Conservation (phyloP, 2,113 vertebrate genomes). For the Nyctibius bracteatus region DNA sequence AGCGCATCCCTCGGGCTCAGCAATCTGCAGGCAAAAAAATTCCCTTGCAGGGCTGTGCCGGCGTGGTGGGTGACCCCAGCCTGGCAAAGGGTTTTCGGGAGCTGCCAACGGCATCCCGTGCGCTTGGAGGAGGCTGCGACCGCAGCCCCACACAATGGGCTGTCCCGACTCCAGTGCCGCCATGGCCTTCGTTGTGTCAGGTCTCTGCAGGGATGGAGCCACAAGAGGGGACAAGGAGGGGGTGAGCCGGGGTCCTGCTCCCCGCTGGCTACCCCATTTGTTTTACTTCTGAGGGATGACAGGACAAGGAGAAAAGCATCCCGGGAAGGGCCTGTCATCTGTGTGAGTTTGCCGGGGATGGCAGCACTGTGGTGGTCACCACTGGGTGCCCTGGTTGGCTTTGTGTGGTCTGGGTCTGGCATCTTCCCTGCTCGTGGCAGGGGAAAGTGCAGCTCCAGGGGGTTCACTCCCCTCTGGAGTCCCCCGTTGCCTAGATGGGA, state of each 20-base stretch:
- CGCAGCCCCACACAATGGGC: neutral
- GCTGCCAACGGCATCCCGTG: neutral
- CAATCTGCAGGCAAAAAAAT: neutral
- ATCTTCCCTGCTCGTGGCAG: accelerated
- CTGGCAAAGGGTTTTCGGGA: neutral
- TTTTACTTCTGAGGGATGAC: neutral
- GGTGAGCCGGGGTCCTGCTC: neutral
- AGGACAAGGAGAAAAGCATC: neutral
- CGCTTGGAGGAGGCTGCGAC: neutral
- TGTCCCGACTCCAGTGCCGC: neutral
- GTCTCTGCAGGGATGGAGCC: neutral
- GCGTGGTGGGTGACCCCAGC: neutral
- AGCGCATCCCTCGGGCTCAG: neutral
- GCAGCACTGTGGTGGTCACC: accelerated
- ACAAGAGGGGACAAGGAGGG: neutral
- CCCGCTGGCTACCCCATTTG: accelerated
- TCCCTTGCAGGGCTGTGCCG: neutral
- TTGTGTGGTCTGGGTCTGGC: neutral
- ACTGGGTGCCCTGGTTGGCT: accelerated
- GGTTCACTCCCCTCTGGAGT: neutral
- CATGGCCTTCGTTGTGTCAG: neutral
- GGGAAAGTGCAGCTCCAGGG: accelerated
- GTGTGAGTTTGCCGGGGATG: accelerated
- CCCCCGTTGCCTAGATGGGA: neutral
- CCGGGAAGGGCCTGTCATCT: accelerated